Conservation (phyloP, 1,140 invertebrate genomes). For the Epicauta chinensis region DNA sequence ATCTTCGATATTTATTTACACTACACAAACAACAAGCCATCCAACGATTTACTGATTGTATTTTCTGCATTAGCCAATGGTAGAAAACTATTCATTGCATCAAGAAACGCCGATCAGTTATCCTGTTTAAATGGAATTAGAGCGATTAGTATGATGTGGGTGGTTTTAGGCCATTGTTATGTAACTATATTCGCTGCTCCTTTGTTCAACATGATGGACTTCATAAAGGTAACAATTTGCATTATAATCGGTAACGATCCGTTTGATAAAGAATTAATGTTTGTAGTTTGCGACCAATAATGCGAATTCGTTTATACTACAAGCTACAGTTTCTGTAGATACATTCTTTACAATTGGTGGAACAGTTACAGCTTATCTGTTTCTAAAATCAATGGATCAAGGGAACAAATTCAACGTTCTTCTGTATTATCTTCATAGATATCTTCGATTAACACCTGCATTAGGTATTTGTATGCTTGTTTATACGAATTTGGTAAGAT, state of each 20-base stretch:
- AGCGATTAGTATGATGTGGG: slow-evolving; percentile 57
- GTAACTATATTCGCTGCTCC: background rate
- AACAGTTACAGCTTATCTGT: slow-evolving; percentile 51
- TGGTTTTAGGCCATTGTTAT: slow-evolving; percentile 53
- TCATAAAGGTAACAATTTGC: background rate
- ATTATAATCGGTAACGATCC: background rate
- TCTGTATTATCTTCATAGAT: slow-evolving; percentile 52
- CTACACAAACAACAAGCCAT: slow-evolving; percentile 6
- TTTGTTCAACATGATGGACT: background rate
- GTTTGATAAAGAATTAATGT: background rate
- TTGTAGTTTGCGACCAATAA: no score
- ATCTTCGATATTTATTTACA: slow-evolving; percentile 2
- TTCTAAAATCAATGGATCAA: slow-evolving; percentile 45
- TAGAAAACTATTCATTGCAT: slow-evolving; percentile 32
- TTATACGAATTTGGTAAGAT: slow-evolving; percentile 3
- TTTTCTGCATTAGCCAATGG: slow-evolving; percentile 43
- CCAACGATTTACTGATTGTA: slow-evolving; percentile 26
- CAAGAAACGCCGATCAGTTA: slow-evolving; percentile 32
- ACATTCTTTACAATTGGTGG: slow-evolving; percentile 56
- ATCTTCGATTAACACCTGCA: slow-evolving; percentile 39
- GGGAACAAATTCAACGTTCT: slow-evolving; percentile 33
- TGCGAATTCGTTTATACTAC: background rate
- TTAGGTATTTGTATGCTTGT: slow-evolving; percentile 9
- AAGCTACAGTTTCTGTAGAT: slow-evolving; percentile 46
- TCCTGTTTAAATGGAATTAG: slow-evolving; percentile 51